Evolutionary conservation across 2,797 vertebrate genomes (phyloP).

Genomic region (Myotis findleyi): DNA sequence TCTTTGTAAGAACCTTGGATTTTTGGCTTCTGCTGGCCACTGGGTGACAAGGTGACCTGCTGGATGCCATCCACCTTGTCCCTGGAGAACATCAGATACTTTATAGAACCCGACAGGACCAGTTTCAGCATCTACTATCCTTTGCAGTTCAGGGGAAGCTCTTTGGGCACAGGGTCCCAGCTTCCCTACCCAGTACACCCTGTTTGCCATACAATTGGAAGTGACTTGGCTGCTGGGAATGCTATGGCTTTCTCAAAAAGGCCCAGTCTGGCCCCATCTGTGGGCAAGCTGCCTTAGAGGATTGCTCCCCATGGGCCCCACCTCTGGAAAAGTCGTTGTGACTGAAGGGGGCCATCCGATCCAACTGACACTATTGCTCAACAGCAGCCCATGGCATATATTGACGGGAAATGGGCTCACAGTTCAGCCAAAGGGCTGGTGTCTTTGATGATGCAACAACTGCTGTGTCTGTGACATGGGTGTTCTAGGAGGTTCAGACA

Average conservation of each 20-base stretch:
- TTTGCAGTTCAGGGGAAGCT: background rate
- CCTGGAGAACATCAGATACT: background rate
- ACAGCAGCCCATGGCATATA: constrained; percentile 14
- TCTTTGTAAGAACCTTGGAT: background rate
- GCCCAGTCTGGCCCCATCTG: background rate
- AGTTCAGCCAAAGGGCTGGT: constrained; percentile 76
- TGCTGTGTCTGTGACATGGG: background rate
- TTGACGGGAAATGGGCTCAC: constrained; percentile 47
- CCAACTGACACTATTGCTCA: constrained; percentile 64
- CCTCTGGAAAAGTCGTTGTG: constrained; percentile 62
- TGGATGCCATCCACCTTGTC: background rate
- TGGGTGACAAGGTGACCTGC: background rate
- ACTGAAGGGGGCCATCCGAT: constrained; percentile 3
- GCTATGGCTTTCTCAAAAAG: background rate
- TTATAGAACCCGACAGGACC: background rate
- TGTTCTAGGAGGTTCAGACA: background rate
- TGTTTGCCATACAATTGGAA: background rate
- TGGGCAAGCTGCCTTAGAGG: background rate
- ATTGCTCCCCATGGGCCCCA: background rate
- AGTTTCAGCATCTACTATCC: background rate
- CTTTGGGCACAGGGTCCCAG: background rate
- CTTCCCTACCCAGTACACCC: background rate
- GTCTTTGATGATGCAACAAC: constrained; percentile 55
- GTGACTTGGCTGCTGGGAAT: background rate
- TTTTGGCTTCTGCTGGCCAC: background rate